Conservation (phyloP, 2,797 vertebrate genomes). For the Intellagama lesueurii region DNA sequence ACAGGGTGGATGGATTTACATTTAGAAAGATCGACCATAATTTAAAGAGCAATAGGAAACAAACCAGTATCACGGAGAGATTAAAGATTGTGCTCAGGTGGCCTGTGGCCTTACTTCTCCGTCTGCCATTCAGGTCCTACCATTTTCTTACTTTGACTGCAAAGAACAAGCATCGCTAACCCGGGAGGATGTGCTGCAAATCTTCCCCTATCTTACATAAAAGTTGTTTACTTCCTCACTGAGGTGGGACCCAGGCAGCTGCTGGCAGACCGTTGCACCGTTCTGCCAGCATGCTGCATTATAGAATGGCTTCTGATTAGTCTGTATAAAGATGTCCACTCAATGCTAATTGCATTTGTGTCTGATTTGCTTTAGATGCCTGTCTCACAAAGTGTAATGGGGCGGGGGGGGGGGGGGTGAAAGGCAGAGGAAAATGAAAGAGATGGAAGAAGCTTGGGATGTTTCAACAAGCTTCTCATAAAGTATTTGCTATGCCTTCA, state of each 20-base stretch:
- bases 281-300: background rate
- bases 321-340: background rate
- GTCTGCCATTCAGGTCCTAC: too few relatives aligned
- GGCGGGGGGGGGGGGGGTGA: too few relatives aligned
- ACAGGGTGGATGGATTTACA: too few relatives aligned
- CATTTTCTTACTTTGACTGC: too few relatives aligned
- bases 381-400: too few relatives aligned
- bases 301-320: background rate
- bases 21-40: too few relatives aligned
- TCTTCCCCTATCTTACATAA: background rate
- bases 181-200: too few relatives aligned
- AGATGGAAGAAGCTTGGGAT: background rate
- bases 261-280: background rate
- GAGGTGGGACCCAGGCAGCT: background rate
- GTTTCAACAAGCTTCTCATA: background rate
- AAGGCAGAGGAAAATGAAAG: background rate
- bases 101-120: too few relatives aligned
- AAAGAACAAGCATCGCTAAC: too few relatives aligned
- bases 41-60: too few relatives aligned
- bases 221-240: background rate
- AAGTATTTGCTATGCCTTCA: background rate
- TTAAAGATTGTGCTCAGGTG: too few relatives aligned
- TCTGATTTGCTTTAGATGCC: background rate
- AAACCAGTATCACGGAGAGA: too few relatives aligned
- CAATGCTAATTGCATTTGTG: background rate